Percentiles rank a stretch among this genome's conserved stretches.
phyloP scores from a whole-genome alignment of 2,888 invertebrate species.

The Habroteleia sp. region DNA sequence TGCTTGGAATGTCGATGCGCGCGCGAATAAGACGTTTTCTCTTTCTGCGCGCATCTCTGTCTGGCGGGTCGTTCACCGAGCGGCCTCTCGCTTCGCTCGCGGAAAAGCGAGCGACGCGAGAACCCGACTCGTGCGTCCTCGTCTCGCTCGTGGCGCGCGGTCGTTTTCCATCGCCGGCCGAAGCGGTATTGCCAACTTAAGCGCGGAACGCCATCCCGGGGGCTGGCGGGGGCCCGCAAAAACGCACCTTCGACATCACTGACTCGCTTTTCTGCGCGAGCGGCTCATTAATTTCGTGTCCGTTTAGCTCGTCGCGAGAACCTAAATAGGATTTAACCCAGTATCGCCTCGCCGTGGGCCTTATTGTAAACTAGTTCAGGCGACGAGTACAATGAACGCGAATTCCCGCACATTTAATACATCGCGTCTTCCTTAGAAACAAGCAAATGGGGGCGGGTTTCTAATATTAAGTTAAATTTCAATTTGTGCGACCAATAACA shows the following conservation, averaged over 20 bases:
- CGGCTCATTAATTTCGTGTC: slow-evolving; percentile 39
- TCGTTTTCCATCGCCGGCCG: slow-evolving; percentile 34
- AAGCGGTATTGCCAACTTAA: slow-evolving; percentile 41
- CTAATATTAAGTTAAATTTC: too few species aligned
- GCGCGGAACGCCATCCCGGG: slow-evolving; percentile 7
- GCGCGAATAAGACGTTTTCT: slow-evolving; percentile 58
- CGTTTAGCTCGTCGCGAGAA: slow-evolving; percentile 38
- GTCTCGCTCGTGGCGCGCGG: neutral
- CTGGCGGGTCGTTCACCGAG: slow-evolving; percentile 61
- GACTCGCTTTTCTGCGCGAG: slow-evolving; percentile 36
- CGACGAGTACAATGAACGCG: slow-evolving; percentile 43
- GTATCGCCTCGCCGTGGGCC: slow-evolving; percentile 28
- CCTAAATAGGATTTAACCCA: slow-evolving; percentile 56
- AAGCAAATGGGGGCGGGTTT: too few species aligned
- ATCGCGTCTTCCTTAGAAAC: neutral
- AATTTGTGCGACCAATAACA: too few species aligned
- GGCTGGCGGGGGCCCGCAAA: slow-evolving; percentile 15
- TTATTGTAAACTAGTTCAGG: slow-evolving; percentile 43
- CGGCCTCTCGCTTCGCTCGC: slow-evolving; percentile 53
- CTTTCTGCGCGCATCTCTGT: slow-evolving; percentile 52
- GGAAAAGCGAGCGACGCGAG: slow-evolving; percentile 58
- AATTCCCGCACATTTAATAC: slow-evolving; percentile 16
- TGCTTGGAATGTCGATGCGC: slow-evolving; percentile 58
- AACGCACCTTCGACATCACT: slow-evolving; percentile 30
- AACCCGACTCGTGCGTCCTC: slow-evolving; percentile 22